Conservation (phyloP, 2,113 vertebrate genomes). For the Mirza zaza region DNA sequence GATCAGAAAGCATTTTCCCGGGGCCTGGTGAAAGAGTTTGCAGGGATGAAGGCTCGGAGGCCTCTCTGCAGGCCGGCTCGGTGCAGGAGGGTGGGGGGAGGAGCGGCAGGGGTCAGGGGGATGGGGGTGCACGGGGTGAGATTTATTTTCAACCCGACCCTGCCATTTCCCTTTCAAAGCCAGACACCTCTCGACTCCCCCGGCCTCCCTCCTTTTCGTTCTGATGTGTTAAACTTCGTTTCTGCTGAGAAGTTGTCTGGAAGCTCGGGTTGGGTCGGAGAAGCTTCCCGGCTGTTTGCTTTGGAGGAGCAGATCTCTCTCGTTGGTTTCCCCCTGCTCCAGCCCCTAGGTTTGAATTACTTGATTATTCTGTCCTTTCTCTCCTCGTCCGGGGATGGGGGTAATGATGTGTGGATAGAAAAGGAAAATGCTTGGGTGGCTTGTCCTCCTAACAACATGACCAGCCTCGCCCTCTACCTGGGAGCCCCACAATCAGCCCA, state of each 20-base stretch:
- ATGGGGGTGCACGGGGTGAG: not conserved
- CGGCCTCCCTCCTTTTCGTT: slow-evolving; percentile 54
- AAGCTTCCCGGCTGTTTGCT: slow-evolving; percentile 65
- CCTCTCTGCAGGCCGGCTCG: not conserved
- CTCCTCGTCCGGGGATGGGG: not conserved
- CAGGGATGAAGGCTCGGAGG: slow-evolving; percentile 81
- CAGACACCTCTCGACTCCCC: not conserved
- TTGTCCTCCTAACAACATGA: slow-evolving; percentile 25
- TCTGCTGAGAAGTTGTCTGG: slow-evolving; percentile 73
- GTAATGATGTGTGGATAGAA: slow-evolving; percentile 37
- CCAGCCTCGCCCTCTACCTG: slow-evolving; percentile 71
- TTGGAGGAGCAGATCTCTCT: not conserved
- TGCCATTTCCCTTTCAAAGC: slow-evolving; percentile 25
- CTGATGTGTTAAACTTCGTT: slow-evolving; percentile 81
- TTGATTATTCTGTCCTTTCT: not conserved
- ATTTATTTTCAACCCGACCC: not conserved
- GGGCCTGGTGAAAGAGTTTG: slow-evolving; percentile 86
- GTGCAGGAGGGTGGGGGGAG: no score
- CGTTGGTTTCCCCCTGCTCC: not conserved
- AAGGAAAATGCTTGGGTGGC: slow-evolving; percentile 7
- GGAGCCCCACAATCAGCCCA: slow-evolving; percentile 78
- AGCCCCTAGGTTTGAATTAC: not conserved
- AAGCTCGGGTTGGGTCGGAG: slow-evolving; percentile 67
- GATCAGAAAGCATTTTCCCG: slow-evolving; percentile 92
- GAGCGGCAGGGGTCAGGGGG: no score